A percentile compares a stretch with the other conserved stretches of the same genome.
These are phyloP conservation scores for Mormyrus lacerda DNA, from an alignment of 2,113 vertebrate species.

Conservation along the genomic window DNA sequence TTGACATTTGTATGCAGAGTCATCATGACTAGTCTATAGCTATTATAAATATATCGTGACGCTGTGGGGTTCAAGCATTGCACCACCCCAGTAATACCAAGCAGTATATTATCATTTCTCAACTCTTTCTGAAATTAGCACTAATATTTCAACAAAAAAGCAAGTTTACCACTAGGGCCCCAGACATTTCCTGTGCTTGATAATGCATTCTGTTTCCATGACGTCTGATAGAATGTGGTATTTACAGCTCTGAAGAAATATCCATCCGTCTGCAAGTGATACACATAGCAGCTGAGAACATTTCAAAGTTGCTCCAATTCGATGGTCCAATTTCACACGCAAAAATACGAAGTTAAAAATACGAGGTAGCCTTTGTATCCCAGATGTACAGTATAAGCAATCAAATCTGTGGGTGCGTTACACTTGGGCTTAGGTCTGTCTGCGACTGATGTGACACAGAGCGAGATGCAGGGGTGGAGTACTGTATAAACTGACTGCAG, in stretches of 20 bases:
- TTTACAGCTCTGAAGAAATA: conserved; percentile 6
- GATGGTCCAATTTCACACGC: too few relatives aligned
- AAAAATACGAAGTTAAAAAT: too few relatives aligned
- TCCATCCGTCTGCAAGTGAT: neutral
- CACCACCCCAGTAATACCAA: neutral
- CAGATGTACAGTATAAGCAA: too few relatives aligned
- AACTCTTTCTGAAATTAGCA: neutral
- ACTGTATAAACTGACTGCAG: too few relatives aligned
- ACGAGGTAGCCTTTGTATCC: too few relatives aligned
- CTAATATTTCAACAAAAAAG: neutral
- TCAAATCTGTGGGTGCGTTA: too few relatives aligned
- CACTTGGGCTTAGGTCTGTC: too few relatives aligned
- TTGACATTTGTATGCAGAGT: neutral
- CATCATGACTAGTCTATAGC: neutral
- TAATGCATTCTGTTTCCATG: neutral
- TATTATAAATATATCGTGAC: neutral
- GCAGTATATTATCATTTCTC: neutral
- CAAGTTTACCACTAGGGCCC: neutral
- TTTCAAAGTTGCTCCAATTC: too few relatives aligned
- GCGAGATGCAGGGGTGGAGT: too few relatives aligned
- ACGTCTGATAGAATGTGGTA: neutral
- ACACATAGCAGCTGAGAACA: neutral
- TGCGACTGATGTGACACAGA: too few relatives aligned
- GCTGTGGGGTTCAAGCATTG: neutral
- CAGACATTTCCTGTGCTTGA: neutral